Evolutionary conservation across 1,140 invertebrate genomes (phyloP).

Genomic region (Euura lappo): DNA sequence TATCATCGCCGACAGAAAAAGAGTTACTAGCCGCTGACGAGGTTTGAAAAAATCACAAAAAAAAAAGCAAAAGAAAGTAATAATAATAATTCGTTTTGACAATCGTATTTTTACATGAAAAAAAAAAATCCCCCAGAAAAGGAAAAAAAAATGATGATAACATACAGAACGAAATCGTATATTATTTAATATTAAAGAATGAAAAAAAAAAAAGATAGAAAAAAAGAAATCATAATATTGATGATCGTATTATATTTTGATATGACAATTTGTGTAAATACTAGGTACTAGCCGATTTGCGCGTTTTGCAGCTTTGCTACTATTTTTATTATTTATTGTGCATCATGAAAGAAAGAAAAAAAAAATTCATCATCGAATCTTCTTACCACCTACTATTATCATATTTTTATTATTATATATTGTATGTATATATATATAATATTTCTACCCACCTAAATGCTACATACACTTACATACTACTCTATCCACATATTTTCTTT

Average conservation of each 20-base stretch:
- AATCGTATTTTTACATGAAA: slow-evolving; percentile 1
- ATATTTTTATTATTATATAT: slow-evolving; percentile 34
- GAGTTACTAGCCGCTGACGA: slow-evolving; percentile 57
- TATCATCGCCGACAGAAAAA: slow-evolving; percentile 42
- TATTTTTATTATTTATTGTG: slow-evolving; percentile 59
- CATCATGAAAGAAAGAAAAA: slow-evolving; percentile 14
- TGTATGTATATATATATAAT: slow-evolving; percentile 13
- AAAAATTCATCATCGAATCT: slow-evolving; percentile 40
- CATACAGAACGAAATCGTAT: slow-evolving; percentile 6
- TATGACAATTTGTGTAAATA: slow-evolving; percentile 62
- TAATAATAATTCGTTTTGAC: slow-evolving; percentile 30
- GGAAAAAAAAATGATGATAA: slow-evolving; percentile 36
- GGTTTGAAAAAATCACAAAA: slow-evolving; percentile 46
- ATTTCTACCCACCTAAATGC: no score
- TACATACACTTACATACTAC: no score
- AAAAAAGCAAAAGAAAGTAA: slow-evolving; percentile 35
- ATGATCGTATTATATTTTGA: slow-evolving; percentile 54
- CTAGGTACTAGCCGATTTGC: slow-evolving; percentile 51
- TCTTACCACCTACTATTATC: slow-evolving; percentile 41
- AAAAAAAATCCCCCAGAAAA: slow-evolving; percentile 30
- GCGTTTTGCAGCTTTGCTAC: slow-evolving; percentile 49
- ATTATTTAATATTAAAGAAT: neutral
- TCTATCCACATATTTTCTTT: no score
- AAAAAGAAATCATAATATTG: neutral
- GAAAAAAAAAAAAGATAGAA: neutral